These are phyloP conservation scores for Shinisaurus crocodilurus DNA, from an alignment of 2,113 vertebrate genomes.

Conservation along the genomic window DNA sequence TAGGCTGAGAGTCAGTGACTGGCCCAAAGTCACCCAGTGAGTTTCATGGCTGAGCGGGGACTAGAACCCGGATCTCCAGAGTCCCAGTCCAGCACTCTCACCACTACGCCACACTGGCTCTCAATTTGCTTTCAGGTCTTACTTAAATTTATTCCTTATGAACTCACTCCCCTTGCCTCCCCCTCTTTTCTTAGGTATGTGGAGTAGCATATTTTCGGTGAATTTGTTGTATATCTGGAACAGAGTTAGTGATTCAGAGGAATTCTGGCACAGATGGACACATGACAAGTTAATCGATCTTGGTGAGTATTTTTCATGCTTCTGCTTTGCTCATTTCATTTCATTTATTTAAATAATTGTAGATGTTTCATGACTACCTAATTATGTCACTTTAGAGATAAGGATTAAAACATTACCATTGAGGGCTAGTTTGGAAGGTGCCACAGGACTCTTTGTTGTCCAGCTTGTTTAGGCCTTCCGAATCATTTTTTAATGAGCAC, in stretches of 20 bases:
- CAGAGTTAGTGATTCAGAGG: conserved; percentile 77
- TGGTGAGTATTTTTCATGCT: conserved; percentile 65
- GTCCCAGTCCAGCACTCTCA: no score
- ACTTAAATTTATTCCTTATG: neutral
- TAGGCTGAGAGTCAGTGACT: no score
- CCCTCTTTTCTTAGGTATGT: conserved; percentile 72
- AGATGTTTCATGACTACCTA: no score
- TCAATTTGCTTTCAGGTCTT: conserved; percentile 5
- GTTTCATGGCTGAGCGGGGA: no score
- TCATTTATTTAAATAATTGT: no score
- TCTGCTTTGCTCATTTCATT: conserved; percentile 17
- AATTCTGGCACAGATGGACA: conserved; percentile 82
- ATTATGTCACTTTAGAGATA: neutral
- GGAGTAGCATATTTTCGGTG: conserved; percentile 85
- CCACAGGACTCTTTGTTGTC: neutral
- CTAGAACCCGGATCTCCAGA: no score
- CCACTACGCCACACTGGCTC: no score
- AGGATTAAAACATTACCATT: neutral
- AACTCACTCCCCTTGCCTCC: neutral
- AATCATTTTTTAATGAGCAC: neutral
- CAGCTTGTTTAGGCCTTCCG: neutral
- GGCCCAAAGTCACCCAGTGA: no score
- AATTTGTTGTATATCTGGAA: conserved; percentile 84
- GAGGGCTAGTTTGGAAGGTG: neutral
- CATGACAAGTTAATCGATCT: conserved; percentile 78